phyloP scores from a whole-genome alignment of 1,140 invertebrate genomes.

The Parasteatoda tepidariorum region DNA sequence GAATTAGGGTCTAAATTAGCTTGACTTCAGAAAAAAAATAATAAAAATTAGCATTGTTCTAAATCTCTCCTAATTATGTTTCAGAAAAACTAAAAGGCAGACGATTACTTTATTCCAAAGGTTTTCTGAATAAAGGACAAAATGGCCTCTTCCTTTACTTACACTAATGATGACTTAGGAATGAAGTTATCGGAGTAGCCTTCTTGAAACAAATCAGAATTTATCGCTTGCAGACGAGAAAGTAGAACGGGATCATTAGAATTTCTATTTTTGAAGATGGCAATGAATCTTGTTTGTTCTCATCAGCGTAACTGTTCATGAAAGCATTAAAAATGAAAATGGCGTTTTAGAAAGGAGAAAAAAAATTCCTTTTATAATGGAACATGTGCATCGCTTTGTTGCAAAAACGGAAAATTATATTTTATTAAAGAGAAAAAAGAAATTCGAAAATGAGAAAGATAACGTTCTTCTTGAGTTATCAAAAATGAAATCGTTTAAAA shows the following conservation, averaged over 20 bases:
- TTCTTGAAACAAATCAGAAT: slow-evolving; percentile 38
- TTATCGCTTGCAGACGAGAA: slow-evolving; percentile 41
- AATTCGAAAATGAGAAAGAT: too few species aligned
- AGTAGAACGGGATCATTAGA: slow-evolving; percentile 34
- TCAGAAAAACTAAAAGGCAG: not conserved
- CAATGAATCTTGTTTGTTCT: slow-evolving; percentile 34
- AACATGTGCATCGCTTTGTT: not conserved
- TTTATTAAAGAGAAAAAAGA: not conserved
- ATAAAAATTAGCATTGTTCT: slow-evolving; percentile 8
- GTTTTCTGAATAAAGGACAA: not conserved
- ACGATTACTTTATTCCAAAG: slow-evolving; percentile 20
- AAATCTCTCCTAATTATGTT: slow-evolving; percentile 20
- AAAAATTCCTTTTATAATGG: slow-evolving; percentile 25
- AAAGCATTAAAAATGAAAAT: slow-evolving; percentile 3
- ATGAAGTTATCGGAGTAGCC: slow-evolving; percentile 32
- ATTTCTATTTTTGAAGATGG: slow-evolving; percentile 48
- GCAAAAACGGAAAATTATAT: slow-evolving; percentile 1
- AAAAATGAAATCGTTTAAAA: too few species aligned
- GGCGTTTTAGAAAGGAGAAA: not conserved
- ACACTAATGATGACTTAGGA: slow-evolving; percentile 34
- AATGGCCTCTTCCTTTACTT: not conserved
- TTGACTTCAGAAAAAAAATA: not conserved
- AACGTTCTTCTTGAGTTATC: too few species aligned
- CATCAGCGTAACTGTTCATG: not conserved
- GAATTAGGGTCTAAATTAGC: not conserved